Conservation (phyloP, 1,140 invertebrate species). For the Eriocheir sinensis region DNA sequence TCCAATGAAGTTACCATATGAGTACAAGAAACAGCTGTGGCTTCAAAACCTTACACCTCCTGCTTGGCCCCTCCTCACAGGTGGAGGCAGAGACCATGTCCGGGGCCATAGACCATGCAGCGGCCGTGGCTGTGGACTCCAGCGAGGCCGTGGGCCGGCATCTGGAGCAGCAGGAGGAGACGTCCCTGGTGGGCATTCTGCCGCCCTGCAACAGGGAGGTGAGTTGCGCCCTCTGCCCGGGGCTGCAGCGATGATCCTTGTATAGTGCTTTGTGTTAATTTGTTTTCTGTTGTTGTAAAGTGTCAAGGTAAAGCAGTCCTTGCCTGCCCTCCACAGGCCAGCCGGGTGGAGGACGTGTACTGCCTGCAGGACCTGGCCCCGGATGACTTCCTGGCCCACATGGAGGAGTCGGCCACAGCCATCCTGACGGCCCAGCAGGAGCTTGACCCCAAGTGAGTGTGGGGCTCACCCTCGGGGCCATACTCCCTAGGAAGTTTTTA, state of each 20-base stretch:
- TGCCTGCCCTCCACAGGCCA: not conserved
- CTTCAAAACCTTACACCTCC: not conserved
- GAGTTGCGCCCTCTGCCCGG: too few relatives aligned
- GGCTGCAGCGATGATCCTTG: not conserved
- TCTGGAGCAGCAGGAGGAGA: not conserved
- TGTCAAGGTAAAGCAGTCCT: too few relatives aligned
- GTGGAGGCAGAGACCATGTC: slow-evolving; percentile 33
- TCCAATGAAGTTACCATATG: not conserved
- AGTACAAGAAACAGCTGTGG: not conserved
- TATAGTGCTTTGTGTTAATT: not conserved
- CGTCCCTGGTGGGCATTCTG: not conserved
- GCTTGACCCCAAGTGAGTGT: not conserved
- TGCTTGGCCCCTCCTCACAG: not conserved
- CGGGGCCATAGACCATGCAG: not conserved
- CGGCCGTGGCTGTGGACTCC: not conserved
- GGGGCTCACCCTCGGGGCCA: too few relatives aligned
- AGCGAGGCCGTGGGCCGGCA: not conserved
- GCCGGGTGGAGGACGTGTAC: not conserved
- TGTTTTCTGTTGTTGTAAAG: not conserved
- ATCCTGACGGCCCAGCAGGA: not conserved
- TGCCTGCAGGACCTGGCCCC: not conserved
- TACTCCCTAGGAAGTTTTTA: too few relatives aligned
- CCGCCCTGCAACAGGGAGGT: slow-evolving; percentile 36
- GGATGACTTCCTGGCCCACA: slow-evolving; percentile 20
- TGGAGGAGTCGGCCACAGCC: not conserved